A percentile compares a stretch with the other conserved stretches of the same genome.
Evolutionary conservation across 2,888 invertebrate genomes (phyloP).

Genomic region (Chloroclysta siterata): DNA sequence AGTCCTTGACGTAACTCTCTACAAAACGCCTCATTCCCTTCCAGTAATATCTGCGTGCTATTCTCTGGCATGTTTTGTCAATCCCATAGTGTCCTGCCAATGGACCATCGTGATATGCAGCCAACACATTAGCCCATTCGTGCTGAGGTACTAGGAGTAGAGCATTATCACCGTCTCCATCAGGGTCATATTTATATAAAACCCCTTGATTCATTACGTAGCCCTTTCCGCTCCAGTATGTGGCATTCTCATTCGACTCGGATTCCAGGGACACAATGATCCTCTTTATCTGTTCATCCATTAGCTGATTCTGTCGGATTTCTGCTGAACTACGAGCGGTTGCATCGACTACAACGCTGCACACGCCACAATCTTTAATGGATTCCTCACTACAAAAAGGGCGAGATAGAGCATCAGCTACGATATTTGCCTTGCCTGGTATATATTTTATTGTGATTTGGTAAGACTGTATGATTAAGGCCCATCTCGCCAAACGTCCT

Average conservation of each 20-base stretch:
- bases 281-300: neutral
- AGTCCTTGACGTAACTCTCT: neutral
- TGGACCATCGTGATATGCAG: neutral
- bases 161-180: neutral
- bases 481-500: neutral
- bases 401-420: neutral
- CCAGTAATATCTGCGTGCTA: neutral
- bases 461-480: neutral
- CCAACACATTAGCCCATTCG: neutral
- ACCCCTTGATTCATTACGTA: neutral
- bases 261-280: neutral
- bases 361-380: neutral
- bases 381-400: neutral
- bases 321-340: neutral
- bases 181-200: neutral
- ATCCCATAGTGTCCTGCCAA: neutral
- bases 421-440: neutral
- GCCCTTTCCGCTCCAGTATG: neutral
- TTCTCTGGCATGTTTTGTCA: neutral
- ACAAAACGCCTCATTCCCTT: neutral
- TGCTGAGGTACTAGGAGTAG: neutral
- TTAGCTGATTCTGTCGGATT: neutral
- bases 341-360: neutral
- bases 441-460: constrained; percentile 1
- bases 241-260: neutral